Evolutionary conservation across 2,888 invertebrate genomes (phyloP), one percentile per base, ranked within the genome.

Genomic region (Hemaris fuciformis): DNA sequence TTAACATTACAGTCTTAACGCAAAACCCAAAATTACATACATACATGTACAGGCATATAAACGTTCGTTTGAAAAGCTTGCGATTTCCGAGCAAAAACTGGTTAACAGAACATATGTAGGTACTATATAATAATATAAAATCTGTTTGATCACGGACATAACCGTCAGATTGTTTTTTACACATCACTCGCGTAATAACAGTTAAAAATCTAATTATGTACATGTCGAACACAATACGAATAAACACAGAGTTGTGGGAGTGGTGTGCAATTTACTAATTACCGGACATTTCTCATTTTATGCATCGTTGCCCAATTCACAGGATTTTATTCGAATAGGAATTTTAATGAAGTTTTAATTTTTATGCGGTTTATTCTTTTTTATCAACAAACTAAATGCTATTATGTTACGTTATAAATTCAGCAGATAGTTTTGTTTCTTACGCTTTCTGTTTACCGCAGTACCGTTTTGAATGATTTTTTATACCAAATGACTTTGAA

Each of bases 221-320:
- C 15, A 10, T 15, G 10, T 53, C 4, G 31, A 31, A 43, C 20
- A 22, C 18, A 1, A 13, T 8, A 53, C n/a, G 53, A 31, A 57
- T 22, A 57, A 57, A 57, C 22, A 1, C 22, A 57, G 41, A 5
- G 13, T n/a, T 15, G 13, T 46, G 10, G 10, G 27, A 4, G n/a
- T 15, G 15, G 27, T 31, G 18, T 31, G 53, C 27, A 15, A 53
- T 53, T 31, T 31, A 53, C 53, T 53, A 53, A 53, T 53, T 31
- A 18, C 31, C 53, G 53, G 53, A 53, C 31, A 53, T 53, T 53
- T 53, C 27, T 31, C 31, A 53, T 53, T 53, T 53, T 53, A 53
- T 53, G 53, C 31, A 53, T 53, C 18, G 53, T 53, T 53, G 48
- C 27, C 15, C 18, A 53, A 53, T 31, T 27, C 15, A 27, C 27